Evolutionary conservation across 2,888 invertebrate genomes (phyloP).

Genomic region (Tetragonula carbonaria): DNA sequence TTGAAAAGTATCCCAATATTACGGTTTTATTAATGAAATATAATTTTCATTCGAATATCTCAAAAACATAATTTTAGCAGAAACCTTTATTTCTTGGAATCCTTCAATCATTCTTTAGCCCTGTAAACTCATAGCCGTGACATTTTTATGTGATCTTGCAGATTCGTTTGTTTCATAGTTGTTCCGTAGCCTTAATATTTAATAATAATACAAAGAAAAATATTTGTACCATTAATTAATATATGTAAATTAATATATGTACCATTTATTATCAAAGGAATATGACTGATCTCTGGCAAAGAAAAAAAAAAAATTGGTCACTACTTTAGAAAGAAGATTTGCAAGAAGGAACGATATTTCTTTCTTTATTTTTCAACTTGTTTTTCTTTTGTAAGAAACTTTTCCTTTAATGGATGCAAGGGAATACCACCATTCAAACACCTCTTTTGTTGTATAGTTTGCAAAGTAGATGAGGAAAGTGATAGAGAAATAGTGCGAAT

Average conservation of each 20-base stretch:
- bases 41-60: no score
- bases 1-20: no score
- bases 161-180: neutral
- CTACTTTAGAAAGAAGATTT: neutral
- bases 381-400: conserved; percentile 28
- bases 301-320: conserved; percentile 14
- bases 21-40: no score
- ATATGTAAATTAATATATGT: neutral
- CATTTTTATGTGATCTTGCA: neutral
- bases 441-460: conserved; percentile 20
- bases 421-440: conserved; percentile 26
- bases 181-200: neutral
- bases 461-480: conserved; percentile 11
- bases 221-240: neutral
- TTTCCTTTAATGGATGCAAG: conserved; percentile 33
- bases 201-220: neutral
- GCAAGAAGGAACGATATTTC: conserved; percentile 23
- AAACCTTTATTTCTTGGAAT: no score
- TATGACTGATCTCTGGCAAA: conserved; percentile 2
- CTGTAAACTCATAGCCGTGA: no score
- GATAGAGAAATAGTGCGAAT: conserved; percentile 24
- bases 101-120: no score
- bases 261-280: conserved; percentile 12
- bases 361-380: neutral
- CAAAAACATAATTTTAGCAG: no score